These are phyloP conservation scores for Ophion costatus DNA, from an alignment of 2,888 invertebrate genomes.

Conservation along the genomic window DNA sequence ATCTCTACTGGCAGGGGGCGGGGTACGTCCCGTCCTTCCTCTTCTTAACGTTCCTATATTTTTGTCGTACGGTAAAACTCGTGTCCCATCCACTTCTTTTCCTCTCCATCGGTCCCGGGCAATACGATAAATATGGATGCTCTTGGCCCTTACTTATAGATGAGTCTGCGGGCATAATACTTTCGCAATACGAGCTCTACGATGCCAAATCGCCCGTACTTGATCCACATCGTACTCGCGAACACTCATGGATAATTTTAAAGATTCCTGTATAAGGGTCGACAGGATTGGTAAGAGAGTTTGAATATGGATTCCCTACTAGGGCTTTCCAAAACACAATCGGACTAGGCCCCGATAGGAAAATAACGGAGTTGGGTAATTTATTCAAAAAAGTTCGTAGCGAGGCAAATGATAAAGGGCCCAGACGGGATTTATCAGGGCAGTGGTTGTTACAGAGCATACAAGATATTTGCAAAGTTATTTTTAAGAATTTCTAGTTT, in stretches of 20 bases:
- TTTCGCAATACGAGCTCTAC: not conserved
- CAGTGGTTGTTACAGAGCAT: no score
- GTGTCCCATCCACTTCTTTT: conserved; percentile 51
- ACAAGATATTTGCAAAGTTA: no score
- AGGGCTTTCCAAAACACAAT: no score
- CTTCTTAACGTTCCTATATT: conserved; percentile 23
- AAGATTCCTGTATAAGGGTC: not conserved
- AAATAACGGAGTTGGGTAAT: no score
- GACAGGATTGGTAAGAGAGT: not conserved
- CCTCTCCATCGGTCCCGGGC: conserved; percentile 49
- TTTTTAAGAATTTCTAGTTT: no score
- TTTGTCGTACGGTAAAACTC: conserved; percentile 27
- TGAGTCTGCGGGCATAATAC: not conserved
- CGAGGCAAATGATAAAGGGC: no score
- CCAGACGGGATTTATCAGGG: no score
- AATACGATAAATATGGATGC: conserved; percentile 62
- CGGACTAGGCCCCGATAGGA: no score
- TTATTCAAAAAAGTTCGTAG: no score
- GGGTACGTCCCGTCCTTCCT: conserved; percentile 6
- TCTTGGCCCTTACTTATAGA: not conserved
- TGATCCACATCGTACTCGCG: not conserved
- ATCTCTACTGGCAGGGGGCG: no score
- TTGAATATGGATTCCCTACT: no score
- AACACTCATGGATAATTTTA: not conserved
- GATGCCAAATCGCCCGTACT: not conserved